phyloP scores from a whole-genome alignment of 2,113 vertebrate genomes.

The Microtus montanus region DNA sequence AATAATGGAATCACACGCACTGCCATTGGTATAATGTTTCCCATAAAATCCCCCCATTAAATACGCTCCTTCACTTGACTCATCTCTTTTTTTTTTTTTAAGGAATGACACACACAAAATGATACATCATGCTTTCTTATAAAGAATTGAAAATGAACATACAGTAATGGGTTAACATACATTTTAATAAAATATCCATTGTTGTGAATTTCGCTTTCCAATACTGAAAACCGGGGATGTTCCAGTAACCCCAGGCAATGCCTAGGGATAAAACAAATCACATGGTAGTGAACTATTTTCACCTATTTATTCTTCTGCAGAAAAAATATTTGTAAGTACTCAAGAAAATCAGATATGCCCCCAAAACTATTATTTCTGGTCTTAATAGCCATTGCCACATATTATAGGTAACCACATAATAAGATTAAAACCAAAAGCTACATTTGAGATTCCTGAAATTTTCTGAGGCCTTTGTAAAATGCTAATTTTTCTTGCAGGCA shows the following conservation, averaged over 20 bases:
- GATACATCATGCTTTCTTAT: conserved; percentile 87
- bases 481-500: conserved; percentile 51
- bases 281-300: conserved; percentile 85
- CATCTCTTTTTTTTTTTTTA: conserved; percentile 79
- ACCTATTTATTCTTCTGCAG: conserved; percentile 86
- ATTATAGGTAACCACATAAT: conserved; percentile 68
- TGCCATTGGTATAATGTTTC: conserved; percentile 90
- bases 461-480: conserved; percentile 12
- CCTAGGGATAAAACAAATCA: conserved; percentile 89
- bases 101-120: conserved; percentile 88
- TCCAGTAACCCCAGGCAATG: conserved; percentile 87
- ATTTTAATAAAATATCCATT: conserved; percentile 90
- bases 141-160: conserved; percentile 89
- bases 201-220: conserved; percentile 87
- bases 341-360: conserved; percentile 81
- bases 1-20: conserved; percentile 87
- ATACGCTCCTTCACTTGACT: conserved; percentile 88
- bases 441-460: conserved; percentile 58
- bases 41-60: conserved; percentile 88
- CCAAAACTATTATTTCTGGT: conserved; percentile 76
- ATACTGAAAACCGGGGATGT: conserved; percentile 84
- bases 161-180: conserved; percentile 89
- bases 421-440: conserved; percentile 64
- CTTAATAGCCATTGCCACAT: conserved; percentile 67
- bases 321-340: conserved; percentile 86